These are phyloP conservation scores for Drosophila dives DNA, from an alignment of 2,888 invertebrate genomes.

Conservation along the genomic window DNA sequence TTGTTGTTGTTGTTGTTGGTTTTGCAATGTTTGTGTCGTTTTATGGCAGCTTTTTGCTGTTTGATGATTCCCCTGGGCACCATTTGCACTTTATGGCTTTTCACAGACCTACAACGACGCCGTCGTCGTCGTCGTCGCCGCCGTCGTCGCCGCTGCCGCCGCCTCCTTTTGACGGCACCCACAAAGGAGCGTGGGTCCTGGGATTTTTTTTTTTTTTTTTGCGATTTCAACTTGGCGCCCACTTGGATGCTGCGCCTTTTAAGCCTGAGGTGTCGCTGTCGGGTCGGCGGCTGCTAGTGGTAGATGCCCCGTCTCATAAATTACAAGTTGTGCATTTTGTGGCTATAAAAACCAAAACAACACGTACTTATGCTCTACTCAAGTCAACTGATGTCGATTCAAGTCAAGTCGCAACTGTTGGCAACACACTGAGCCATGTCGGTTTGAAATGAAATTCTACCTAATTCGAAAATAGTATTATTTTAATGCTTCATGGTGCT, in stretches of 20 bases:
- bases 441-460: conserved; percentile 3
- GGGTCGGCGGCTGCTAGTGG: not conserved
- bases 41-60: conserved; percentile 72
- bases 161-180: conserved; percentile 6
- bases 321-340: conserved; percentile 52
- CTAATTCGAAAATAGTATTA: conserved; percentile 7
- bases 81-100: conserved; percentile 81
- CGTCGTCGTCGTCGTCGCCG: not conserved
- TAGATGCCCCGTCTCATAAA: conserved; percentile 41
- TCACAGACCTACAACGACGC: conserved; percentile 49
- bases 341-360: conserved; percentile 15
- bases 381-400: not conserved
- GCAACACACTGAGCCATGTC: not conserved
- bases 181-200: not conserved
- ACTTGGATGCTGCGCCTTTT: not conserved
- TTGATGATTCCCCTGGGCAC: conserved; percentile 77
- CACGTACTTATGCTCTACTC: conserved; percentile 14
- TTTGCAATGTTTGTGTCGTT: conserved; percentile 59
- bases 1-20: not conserved
- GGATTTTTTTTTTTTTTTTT: not conserved
- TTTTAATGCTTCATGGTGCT: conserved; percentile 1
- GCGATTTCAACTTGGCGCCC: conserved; percentile 2
- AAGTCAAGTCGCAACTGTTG: not conserved
- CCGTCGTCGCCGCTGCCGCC: not conserved
- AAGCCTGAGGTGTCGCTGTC: conserved; percentile 8